Base-by-base conservation (phyloP, 1,140 invertebrate genomes). In the Pomacea maculata region DNA sequence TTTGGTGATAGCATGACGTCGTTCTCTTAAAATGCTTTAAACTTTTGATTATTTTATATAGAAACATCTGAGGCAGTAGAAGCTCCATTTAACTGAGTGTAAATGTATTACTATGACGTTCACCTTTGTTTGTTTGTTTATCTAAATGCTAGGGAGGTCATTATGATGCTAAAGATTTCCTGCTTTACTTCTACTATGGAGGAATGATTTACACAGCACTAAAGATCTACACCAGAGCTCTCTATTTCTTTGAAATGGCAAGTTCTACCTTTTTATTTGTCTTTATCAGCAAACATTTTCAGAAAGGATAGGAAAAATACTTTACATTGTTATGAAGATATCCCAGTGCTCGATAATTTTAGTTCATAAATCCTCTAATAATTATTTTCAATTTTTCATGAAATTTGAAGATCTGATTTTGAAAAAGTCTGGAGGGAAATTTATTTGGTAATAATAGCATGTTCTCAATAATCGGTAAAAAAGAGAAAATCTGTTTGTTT, bases 171-270 rank as follows among this genome's bases (percentile, higher is more conserved):
- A 97, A 97, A 93, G 95, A 97, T 91, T 98, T 98, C 90, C 92
- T 99, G 65, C 92, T 97, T 0, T 99, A 98, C 90, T 99, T 97
- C 89, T 99, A 99, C 91, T 99, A 99, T 92, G 97, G 97, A 73
- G 98, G 97, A 75, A 97, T 99, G 96, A 97, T 98, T 85, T 98
- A 98, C 88, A 94, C 96, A 77, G 96, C 96, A 29, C 90, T 98
- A 73, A 98, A 98, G 89, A 96, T 98, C 88, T 98, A 96, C 89
- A 95, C 97, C 79, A 93, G 96, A 88, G 96, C 97, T 45, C 92
- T 98, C 65, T 98, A 97, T 90, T 98, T 97, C 90, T 98, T 97
- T 92, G 97, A 99, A 94, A 96, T 98, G 79, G 91, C 91, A 83
- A 89, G 91, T 87, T 73, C 19, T 55, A n/a, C n/a, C 45, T 61